These are phyloP conservation scores for Pinna nobilis DNA, from an alignment of 1,140 invertebrate species.

Conservation along the genomic window DNA sequence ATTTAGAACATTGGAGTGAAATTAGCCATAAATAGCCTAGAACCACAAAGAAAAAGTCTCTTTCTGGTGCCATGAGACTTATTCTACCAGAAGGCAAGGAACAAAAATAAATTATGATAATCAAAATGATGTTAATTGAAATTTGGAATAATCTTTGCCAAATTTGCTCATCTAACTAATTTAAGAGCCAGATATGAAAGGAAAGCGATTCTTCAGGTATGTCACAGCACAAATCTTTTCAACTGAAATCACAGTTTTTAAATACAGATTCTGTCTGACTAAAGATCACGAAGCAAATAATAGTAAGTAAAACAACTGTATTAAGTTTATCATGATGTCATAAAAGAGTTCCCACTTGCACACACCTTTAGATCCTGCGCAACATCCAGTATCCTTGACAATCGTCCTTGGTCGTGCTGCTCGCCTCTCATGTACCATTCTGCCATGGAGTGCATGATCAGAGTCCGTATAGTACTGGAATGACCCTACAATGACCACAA, in stretches of 20 bases:
- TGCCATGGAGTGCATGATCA: conserved; percentile 97
- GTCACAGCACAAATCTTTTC: too few relatives aligned
- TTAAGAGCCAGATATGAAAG: too few relatives aligned
- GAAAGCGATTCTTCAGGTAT: too few relatives aligned
- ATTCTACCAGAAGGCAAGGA: too few relatives aligned
- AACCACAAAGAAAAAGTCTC: too few relatives aligned
- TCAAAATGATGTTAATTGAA: too few relatives aligned
- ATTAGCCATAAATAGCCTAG: too few relatives aligned
- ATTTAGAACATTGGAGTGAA: too few relatives aligned
- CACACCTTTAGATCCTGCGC: conserved; percentile 95
- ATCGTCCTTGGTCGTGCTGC: conserved; percentile 88
- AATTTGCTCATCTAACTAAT: too few relatives aligned
- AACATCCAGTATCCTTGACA: conserved; percentile 96
- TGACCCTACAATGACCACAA: conserved; percentile 73
- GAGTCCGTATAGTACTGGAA: conserved; percentile 78
- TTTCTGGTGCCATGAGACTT: too few relatives aligned
- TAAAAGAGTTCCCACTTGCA: background rate
- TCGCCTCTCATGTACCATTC: conserved; percentile 91
- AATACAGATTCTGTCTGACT: background rate
- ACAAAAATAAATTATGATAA: too few relatives aligned
- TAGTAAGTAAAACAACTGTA: background rate
- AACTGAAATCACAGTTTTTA: background rate
- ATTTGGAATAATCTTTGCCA: too few relatives aligned
- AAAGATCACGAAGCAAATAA: background rate
- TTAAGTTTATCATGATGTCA: background rate